These are phyloP conservation scores for Echinarachnius parma DNA, from an alignment of 53 echinoderm and acorn worm genomes.

Conservation along the genomic window DNA sequence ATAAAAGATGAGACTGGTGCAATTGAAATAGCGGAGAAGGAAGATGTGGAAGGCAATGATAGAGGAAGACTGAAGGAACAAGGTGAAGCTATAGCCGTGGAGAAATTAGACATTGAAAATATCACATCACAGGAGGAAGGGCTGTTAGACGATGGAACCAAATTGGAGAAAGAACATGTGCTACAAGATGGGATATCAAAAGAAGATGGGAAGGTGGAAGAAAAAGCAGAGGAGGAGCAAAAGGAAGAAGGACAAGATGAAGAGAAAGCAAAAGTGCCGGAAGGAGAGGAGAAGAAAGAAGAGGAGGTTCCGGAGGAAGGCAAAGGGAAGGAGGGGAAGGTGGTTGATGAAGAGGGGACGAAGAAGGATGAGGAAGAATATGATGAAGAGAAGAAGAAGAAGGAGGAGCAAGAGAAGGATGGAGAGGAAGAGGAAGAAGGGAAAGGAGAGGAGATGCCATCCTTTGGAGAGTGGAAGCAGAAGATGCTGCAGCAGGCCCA, in stretches of 20 bases:
- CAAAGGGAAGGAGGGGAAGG: not conserved
- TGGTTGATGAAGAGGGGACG: not conserved
- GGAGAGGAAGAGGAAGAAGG: slow-evolving; percentile 22
- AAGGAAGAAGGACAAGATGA: not conserved
- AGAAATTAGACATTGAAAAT: not conserved
- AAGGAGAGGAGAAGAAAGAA: not conserved
- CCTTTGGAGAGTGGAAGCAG: slow-evolving; percentile 93
- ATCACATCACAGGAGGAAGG: not conserved
- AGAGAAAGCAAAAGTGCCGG: not conserved
- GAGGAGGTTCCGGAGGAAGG: not conserved
- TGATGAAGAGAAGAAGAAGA: not conserved
- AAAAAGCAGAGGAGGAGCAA: not conserved
- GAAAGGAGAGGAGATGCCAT: slow-evolving; percentile 66
- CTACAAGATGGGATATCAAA: too few species aligned
- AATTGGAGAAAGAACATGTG: not conserved
- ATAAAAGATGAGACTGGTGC: not conserved
- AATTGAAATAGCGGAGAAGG: not conserved
- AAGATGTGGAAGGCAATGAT: not conserved
- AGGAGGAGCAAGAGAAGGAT: not conserved
- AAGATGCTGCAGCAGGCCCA: slow-evolving; percentile 74
- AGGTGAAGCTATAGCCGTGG: not conserved
- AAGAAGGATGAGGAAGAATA: not conserved
- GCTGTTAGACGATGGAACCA: not conserved
- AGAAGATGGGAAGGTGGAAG: not conserved
- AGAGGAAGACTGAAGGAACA: not conserved